A percentile compares a stretch with the other conserved stretches of the same genome.
phyloP scores from a whole-genome alignment of 2,797 vertebrate genomes.

The Leucoraja ocellata region DNA sequence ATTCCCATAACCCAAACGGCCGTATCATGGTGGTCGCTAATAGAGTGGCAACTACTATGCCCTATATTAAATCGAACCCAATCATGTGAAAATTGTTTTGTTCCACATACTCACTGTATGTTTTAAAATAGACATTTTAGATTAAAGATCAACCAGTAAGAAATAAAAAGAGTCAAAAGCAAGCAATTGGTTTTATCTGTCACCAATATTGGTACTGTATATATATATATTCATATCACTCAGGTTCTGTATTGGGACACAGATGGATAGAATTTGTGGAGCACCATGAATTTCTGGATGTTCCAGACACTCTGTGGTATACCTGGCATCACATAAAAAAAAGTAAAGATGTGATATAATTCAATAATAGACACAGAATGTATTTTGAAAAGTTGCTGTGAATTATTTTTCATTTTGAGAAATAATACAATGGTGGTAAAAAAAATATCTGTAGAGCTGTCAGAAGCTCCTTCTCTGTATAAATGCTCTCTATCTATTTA shows the following conservation, averaged over 20 bases:
- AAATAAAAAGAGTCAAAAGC: neutral
- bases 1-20: too few species aligned
- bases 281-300: neutral
- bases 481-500: too few species aligned
- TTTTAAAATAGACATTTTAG: neutral
- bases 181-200: neutral
- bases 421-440: neutral
- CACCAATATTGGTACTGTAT: neutral
- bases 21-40: too few species aligned
- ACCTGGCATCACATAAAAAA: too few species aligned
- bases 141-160: neutral
- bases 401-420: neutral
- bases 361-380: neutral
- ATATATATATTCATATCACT: neutral
- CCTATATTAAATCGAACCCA: neutral
- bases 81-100: neutral
- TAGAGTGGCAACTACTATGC: too few species aligned
- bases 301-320: neutral
- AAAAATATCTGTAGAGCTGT: neutral
- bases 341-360: neutral
- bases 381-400: neutral
- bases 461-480: neutral
- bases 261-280: neutral
- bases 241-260: neutral
- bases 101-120: neutral